Evolutionary conservation across 2,797 vertebrate genomes (phyloP), one percentile per base, ranked within the genome.

Genomic region (Peromyscus melanophrys): DNA sequence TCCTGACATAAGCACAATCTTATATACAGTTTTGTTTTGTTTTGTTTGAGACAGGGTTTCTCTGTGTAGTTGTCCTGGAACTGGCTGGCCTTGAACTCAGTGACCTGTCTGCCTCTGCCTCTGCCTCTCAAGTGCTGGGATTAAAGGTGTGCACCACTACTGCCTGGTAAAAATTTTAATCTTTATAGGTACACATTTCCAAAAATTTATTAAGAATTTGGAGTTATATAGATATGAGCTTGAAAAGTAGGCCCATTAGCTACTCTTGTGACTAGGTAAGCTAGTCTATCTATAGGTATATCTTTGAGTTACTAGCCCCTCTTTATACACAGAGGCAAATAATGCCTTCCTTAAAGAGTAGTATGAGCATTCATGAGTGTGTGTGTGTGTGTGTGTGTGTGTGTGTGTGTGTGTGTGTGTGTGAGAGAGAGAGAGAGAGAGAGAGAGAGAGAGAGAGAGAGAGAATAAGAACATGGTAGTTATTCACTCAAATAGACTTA

Each of bases 221-320:
- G 23, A 55, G 31, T 93, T 89, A 92, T 55, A 83, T 6, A 67
- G 23, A 92, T 27, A 37, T 83, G 76, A 34, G 76, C 86, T 94
- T 87, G 52, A 82, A 97, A 84, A 89, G 34, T 13, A 92, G 55
- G 8, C 65, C n/a, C 23, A 61, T 27, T 80, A 94, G 83, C 16
- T 80, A 59, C 11, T 40, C 67, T 69, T 46, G 67, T 6, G 37
- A 71, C 19, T 69, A 82, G 73, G 89, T 59, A 82, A 92, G 8
- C 14, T 43, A 55, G 17, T 46, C 27, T 77, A 31, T 14, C 89
- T 80, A 73, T 73, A 73, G 71, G 21, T 59, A 40, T n/a, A 76
- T 82, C 17, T 90, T 75, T 69, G 31, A 87, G 43, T 46, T 52
- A 43, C n/a, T 85, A 73, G n/a, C 9, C 19, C 61, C 80, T 85